Evolutionary conservation across 2,888 invertebrate genomes (phyloP), one percentile per base, ranked within the genome.

Genomic region (Scaptomyza reducta): DNA sequence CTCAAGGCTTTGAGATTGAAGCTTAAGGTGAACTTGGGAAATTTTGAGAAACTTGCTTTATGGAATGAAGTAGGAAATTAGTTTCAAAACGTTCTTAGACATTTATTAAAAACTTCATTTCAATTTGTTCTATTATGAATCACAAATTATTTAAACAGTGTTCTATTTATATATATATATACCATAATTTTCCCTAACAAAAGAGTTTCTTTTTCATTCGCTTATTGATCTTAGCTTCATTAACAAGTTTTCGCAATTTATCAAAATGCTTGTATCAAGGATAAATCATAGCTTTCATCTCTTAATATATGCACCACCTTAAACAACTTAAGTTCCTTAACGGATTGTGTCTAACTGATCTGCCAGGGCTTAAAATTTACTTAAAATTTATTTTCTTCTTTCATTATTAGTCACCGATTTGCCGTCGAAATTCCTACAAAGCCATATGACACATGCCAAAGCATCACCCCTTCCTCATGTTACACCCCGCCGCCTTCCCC

Each of bases 391-490:
- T 2, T 14, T 46, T 38, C n/a, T n/a, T 29, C 27, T n/a, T 27
- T 47, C 6, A 14, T 18, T 44, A 71, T 76, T 65, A 60, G 46
- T 79, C 76, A 79, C 49, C 49, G 42, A 35, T 18, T 41, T 65
- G 31, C 18, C 40, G 25, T 7, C 16, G 51, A 59, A 74, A 58
- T 40, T 16, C 18, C 40, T 27, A 25, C 61, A 57, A 76, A 73
- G 29, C 53, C 60, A 69, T 63, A 70, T 79, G 68, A 74, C 74
- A 70, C 47, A 45, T 59, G 56, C 51, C 55, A 63, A 64, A 73
- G 61, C 58, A 29, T 7, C 16, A 6, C 11, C 25, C 9, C 25
- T 29, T 6, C n/a, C 27, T 42, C 56, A 25, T 3, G 42, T 27
- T 18, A 22, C 18, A 22, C 18, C 38, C 46, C 29, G 11, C 16